Evolutionary conservation across 2,113 vertebrate species (phyloP).

Genomic region (Tursiops truncatus): DNA sequence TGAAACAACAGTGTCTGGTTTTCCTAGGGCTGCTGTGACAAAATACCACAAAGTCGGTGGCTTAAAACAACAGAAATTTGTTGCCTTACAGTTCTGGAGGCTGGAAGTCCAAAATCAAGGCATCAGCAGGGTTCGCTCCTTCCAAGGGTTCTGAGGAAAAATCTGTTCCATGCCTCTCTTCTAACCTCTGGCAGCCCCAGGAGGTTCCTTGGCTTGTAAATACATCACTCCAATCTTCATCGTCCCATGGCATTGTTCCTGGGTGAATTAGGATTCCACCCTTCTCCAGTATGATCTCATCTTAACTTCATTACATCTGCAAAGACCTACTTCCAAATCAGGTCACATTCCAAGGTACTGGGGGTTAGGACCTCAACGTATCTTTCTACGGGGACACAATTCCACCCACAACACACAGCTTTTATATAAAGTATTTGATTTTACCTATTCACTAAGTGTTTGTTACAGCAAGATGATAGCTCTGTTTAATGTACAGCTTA

Average conservation of each 20-base stretch:
- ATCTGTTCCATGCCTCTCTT: not conserved
- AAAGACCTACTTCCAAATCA: constrained; percentile 42
- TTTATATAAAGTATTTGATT: constrained; percentile 47
- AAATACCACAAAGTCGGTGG: not conserved
- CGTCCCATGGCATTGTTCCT: not conserved
- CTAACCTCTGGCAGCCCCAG: not conserved
- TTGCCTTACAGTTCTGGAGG: constrained; percentile 11
- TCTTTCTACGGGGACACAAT: not conserved
- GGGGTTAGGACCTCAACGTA: not conserved
- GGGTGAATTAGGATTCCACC: not conserved
- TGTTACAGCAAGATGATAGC: not conserved
- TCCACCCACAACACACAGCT: not conserved
- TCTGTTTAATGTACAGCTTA: not conserved
- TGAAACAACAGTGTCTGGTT: not conserved
- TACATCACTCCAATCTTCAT: not conserved
- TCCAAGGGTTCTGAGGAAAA: not conserved
- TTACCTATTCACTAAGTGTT: not conserved
- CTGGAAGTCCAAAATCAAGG: not conserved
- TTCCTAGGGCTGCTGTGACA: not conserved
- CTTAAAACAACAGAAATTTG: constrained; percentile 40
- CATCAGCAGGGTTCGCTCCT: not conserved
- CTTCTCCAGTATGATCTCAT: not conserved
- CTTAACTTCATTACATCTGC: constrained; percentile 34
- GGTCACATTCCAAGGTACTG: not conserved
- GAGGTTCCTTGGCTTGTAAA: not conserved